Percentiles rank a stretch among this genome's conserved stretches.
Evolutionary conservation across 2,797 vertebrate genomes (phyloP).

Genomic region (Enteromius viviparus): DNA sequence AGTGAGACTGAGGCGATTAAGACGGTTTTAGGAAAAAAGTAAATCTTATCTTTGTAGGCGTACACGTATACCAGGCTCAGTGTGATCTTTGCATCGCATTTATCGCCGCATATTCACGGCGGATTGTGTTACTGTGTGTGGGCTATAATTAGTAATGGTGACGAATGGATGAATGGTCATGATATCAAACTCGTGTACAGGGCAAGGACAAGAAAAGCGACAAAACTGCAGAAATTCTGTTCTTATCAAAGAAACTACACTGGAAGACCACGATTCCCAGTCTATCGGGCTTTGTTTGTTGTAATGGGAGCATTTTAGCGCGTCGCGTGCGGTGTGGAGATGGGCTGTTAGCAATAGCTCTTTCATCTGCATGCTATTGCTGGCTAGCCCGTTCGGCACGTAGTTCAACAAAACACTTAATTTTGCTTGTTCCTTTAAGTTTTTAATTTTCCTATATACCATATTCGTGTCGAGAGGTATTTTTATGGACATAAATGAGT

Average conservation of each 20-base stretch:
- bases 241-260: not conserved
- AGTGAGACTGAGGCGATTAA: not conserved
- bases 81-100: slow-evolving; percentile 47
- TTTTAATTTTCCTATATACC: not conserved
- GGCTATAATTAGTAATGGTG: slow-evolving; percentile 42
- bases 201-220: not conserved
- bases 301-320: not conserved
- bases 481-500: not conserved
- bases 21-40: slow-evolving; percentile 38
- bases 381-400: slow-evolving; percentile 23
- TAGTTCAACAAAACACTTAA: not conserved
- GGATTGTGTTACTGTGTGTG: slow-evolving; percentile 41
- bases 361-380: slow-evolving; percentile 50
- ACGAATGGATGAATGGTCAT: slow-evolving; percentile 68
- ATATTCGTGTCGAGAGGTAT: not conserved
- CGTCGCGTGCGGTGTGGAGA: slow-evolving; percentile 35
- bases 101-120: slow-evolving; percentile 11
- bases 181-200: not conserved
- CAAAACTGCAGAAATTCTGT: not conserved
- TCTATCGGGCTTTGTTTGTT: not conserved
- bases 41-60: not conserved
- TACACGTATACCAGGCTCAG: not conserved
- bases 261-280: not conserved
- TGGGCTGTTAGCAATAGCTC: slow-evolving; percentile 34
- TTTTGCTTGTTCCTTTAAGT: not conserved